phyloP scores from a whole-genome alignment of 2,888 invertebrate species.

The Sarcophaga carnaria region DNA sequence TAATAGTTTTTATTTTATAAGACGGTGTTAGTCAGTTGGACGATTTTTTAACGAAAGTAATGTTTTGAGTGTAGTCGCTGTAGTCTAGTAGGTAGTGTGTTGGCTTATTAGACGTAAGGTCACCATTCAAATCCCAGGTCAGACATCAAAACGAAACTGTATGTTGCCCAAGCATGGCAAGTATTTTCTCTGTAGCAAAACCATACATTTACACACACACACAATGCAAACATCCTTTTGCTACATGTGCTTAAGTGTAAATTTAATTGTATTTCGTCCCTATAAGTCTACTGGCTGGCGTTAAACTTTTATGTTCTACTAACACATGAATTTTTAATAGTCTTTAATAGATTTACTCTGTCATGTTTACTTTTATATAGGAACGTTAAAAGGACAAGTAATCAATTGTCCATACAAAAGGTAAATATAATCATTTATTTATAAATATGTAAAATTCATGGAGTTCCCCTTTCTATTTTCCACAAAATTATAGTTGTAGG shows the following conservation, averaged over 20 bases:
- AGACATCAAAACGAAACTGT: no score
- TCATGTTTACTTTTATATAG: conserved; percentile 23
- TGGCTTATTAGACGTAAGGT: no score
- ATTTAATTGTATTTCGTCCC: background rate
- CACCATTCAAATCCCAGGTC: no score
- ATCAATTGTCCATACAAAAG: conserved; percentile 34
- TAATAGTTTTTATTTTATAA: no score
- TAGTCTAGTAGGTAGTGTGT: no score
- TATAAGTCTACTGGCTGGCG: background rate
- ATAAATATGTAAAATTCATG: background rate
- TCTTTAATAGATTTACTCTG: conserved; percentile 25
- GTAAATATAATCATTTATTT: conserved; percentile 36
- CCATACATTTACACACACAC: background rate
- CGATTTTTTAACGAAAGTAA: no score
- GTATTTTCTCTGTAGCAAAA: no score
- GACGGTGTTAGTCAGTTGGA: no score
- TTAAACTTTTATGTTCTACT: conserved; percentile 38
- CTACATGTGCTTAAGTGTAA: background rate
- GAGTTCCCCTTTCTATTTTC: background rate
- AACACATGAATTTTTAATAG: conserved; percentile 34
- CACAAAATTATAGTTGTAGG: background rate
- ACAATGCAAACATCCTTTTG: background rate
- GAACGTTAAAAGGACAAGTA: conserved; percentile 30
- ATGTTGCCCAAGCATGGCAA: no score
- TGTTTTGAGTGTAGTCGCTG: no score